Base-by-base conservation (phyloP, 2,113 vertebrate species). In the Thinocorus orbignyianus region DNA sequence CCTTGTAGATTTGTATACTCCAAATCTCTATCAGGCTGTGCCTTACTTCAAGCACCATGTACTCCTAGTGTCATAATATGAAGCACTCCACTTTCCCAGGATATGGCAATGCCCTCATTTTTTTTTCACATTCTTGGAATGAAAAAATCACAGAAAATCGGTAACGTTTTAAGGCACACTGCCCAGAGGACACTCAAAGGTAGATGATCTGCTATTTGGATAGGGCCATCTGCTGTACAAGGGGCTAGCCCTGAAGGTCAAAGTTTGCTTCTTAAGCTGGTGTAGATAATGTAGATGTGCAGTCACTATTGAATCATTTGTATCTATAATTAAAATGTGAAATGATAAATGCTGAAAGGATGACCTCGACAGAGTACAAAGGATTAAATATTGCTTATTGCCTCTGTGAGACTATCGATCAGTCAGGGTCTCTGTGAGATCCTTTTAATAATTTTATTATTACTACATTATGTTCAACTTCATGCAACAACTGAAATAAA, bases 1-100 rank as follows among this genome's bases (percentile, higher is more conserved):
- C 11, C 9, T 70, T 44, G 33, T 62, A 82, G 8, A 6, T 41
- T 71, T 18, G 10, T 0, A 0, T 5, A 60, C 18, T 5, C 23
- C 30, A 60, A 64, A 86, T 41, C 6, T 82, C 39, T 58, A 1
- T n/a, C 62, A 83, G 9, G 7, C 10, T 64, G 10, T 72, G 44
- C 35, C 25, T 84, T 77, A 31, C 19, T 88, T 25, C 16, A 26
- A 28, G 48, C 54, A 58, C 6, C n/a, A 35, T 52, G 58, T 44
- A 24, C 6, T 52, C 35, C 30, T 28, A 49, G 39, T 0, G 0
- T 51, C 58, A 37, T 25, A 46, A 19, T 20, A 58, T 9, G 18
- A 61, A 73, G 35, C 1, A 2, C 4, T 81, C 54, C 8, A 11
- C 20, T 82, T 42, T 52, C 31, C 22, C 12, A 48, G 14, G 7